Base-by-base conservation (phyloP, 2,113 vertebrate species). In the Rafetus swinhoei region DNA sequence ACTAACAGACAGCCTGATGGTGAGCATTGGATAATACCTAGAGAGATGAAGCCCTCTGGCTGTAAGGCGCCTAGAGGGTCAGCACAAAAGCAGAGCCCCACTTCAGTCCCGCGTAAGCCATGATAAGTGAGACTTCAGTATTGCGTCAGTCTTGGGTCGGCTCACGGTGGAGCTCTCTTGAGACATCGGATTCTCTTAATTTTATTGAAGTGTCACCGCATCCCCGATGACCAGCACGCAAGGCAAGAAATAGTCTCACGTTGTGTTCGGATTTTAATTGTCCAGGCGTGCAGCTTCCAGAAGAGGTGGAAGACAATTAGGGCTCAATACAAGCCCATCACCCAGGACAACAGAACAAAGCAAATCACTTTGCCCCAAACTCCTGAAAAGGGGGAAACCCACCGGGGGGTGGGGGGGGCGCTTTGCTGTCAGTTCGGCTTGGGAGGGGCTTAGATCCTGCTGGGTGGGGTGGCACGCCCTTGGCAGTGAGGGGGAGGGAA, bases 271-370 rank as follows among this genome's bases (percentile, higher is more conserved):
- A 5, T 76, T 22, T 77, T 82, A 9, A 39, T 39, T 59, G 14
- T 69, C n/a, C 15, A 54, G 16, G 6, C 32, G 77, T 76, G 56
- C 6, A 4, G 56, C 55, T 59, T 10, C 29, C 24, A 27, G 2
- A 19, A 2, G 72, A 12, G 56, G 14, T 74, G 57, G 57, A 16
- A 72, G 79, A 52, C 10, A 27, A 32, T 15, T 13, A 19, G 11
- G 55, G 52, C 79, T 57, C 72, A 7, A 27, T 6, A 69, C 59
- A 50, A 52, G n/a, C 16, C 13, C 2, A 18, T 45, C 13, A 56
- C 7, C 27, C 0, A 1, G 18, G 79, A 77, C 81, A 1, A 0
- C 21, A 3, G 27, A 27, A 32, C 25, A 8, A 69, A 52, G 53
- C 35, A 4, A 45, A 12, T 10, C 1, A 24, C 22, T 29, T 0